Conservation (phyloP, 1,140 invertebrate species). For the Anagrus nilaparvatae region DNA sequence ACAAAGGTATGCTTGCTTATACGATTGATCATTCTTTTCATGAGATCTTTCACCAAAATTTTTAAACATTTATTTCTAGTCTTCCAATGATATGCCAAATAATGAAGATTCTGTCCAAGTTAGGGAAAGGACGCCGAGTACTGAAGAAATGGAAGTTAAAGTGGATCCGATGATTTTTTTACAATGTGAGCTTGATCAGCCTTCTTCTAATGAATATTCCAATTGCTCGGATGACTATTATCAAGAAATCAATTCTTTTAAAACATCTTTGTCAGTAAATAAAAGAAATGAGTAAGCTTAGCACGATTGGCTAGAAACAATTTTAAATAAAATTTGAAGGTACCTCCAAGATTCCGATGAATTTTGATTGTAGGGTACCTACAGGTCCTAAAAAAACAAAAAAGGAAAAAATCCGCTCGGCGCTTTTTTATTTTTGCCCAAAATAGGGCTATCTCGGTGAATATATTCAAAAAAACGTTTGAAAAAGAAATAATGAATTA, state of each 20-base stretch:
- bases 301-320: no score
- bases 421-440: no score
- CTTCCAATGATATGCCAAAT: slow-evolving; percentile 29
- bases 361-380: no score
- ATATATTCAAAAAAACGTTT: no score
- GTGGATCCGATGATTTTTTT: slow-evolving; percentile 52
- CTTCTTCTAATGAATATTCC: slow-evolving; percentile 26
- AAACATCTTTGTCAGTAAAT: no score
- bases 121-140: slow-evolving; percentile 24
- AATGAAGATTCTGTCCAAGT: slow-evolving; percentile 31
- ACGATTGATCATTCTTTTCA: neutral
- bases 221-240: slow-evolving; percentile 31
- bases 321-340: no score
- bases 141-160: slow-evolving; percentile 49
- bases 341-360: no score
- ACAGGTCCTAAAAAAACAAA: no score
- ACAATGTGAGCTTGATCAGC: slow-evolving; percentile 38
- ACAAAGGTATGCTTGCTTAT: slow-evolving; percentile 35
- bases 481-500: no score
- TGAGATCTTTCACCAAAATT: neutral
- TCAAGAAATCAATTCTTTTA: slow-evolving; percentile 23
- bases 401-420: no score
- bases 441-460: no score
- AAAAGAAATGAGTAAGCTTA: no score
- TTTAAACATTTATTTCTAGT: slow-evolving; percentile 16